Evolutionary conservation across 2,113 vertebrate genomes (phyloP).

Genomic region (Lophochroa leadbeateri): DNA sequence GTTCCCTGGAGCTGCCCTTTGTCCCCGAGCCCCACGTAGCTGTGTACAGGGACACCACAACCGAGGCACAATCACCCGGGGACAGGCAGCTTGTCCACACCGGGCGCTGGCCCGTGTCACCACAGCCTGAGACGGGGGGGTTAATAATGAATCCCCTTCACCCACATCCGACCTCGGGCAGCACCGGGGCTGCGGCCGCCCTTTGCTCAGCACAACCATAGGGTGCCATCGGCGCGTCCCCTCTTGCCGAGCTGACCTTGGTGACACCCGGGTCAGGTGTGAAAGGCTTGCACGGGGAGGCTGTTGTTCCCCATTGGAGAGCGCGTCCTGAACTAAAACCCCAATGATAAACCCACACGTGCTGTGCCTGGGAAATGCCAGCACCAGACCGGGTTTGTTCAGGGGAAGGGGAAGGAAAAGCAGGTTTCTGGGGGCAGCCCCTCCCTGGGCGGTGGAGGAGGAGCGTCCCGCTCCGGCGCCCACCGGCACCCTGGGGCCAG

Average conservation of each 20-base stretch:
- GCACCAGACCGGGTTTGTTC: rapidly evolving
- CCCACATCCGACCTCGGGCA: too few relatives aligned
- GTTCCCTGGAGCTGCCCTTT: neutral
- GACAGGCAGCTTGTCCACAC: neutral
- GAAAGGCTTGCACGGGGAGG: neutral
- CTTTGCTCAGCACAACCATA: neutral
- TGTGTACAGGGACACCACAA: rapidly evolving
- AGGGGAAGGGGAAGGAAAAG: too few relatives aligned
- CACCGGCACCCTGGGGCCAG: neutral
- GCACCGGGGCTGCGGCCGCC: neutral
- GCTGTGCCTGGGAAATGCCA: rapidly evolving
- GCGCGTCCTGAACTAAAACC: rapidly evolving
- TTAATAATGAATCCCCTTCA: too few relatives aligned
- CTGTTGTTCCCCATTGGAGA: rapidly evolving
- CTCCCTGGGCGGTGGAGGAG: neutral
- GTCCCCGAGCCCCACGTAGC: neutral
- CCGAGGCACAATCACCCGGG: neutral
- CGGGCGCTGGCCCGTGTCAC: rapidly evolving
- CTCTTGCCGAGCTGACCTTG: neutral
- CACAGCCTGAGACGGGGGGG: too few relatives aligned
- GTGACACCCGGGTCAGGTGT: neutral
- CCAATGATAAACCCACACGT: rapidly evolving
- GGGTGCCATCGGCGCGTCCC: neutral
- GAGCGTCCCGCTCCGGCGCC: neutral
- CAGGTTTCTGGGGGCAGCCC: neutral